A percentile compares a stretch with the other conserved stretches of the same genome.
Conservation (phyloP, 2,797 vertebrate genomes). For the Tenualosa ilisha region DNA sequence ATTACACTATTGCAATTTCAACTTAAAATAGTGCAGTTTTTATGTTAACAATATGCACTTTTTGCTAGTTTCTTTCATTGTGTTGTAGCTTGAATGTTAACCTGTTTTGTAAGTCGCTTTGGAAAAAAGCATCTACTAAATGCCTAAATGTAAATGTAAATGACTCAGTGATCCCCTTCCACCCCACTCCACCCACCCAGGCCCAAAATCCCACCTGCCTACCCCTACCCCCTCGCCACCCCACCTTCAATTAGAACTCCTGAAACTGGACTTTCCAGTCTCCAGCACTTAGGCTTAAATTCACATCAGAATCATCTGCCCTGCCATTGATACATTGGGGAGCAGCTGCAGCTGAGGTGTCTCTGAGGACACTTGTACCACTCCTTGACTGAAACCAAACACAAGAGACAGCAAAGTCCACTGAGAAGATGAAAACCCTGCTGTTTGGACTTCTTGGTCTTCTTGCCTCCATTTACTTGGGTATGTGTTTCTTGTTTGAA, state of each 20-base stretch:
- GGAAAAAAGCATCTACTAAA: too few relatives aligned
- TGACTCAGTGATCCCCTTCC: not conserved
- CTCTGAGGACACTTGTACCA: not conserved
- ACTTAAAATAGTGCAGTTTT: too few relatives aligned
- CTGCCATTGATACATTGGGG: not conserved
- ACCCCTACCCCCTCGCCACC: not conserved
- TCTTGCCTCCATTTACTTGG: not conserved
- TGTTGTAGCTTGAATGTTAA: too few relatives aligned
- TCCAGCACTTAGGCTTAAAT: not conserved
- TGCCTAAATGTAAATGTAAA: too few relatives aligned
- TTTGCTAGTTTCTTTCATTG: too few relatives aligned
- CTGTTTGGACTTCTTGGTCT: not conserved
- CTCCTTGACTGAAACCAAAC: too few relatives aligned
- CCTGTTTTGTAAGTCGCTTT: too few relatives aligned
- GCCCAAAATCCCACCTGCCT: not conserved
- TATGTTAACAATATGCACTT: too few relatives aligned
- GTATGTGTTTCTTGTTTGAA: not conserved
- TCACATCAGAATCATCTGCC: not conserved
- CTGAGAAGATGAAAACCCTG: not conserved
- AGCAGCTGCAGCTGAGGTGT: not conserved
- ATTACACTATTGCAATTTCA: too few relatives aligned
- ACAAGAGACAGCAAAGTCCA: not conserved
- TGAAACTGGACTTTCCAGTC: not conserved
- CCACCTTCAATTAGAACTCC: not conserved
- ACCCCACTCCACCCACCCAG: not conserved